Conservation (phyloP, 2,888 invertebrate genomes). For the Tolmerus cingulatus region DNA sequence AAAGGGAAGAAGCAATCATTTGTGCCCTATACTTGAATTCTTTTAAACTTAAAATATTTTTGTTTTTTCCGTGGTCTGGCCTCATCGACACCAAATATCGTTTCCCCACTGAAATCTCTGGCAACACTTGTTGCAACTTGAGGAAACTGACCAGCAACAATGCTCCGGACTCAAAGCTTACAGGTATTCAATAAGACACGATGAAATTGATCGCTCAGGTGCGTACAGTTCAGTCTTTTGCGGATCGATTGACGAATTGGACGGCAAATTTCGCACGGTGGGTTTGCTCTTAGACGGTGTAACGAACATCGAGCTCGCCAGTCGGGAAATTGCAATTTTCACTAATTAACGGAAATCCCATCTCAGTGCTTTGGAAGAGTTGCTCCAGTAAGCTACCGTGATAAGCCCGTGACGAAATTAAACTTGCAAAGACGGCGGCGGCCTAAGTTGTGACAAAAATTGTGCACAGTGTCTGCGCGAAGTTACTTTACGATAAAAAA, state of each 20-base stretch:
- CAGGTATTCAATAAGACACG: conserved; percentile 28
- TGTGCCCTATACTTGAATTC: too few relatives aligned
- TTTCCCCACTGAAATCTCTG: neutral
- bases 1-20: too few relatives aligned
- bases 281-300: neutral
- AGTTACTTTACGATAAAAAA: neutral
- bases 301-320: neutral
- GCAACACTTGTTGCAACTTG: neutral
- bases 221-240: conserved; percentile 35
- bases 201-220: conserved; percentile 32
- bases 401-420: conserved; percentile 10
- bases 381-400: neutral
- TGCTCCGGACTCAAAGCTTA: conserved; percentile 18
- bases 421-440: neutral
- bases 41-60: too few relatives aligned
- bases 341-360: conserved; percentile 15
- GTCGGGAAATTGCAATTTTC: conserved; percentile 1
- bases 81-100: neutral
- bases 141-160: conserved; percentile 14
- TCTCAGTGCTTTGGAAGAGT: neutral
- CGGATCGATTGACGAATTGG: conserved; percentile 38
- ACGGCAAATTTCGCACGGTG: neutral
- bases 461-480: conserved; percentile 5
- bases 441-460: neutral
- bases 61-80: too few relatives aligned